A percentile compares a stretch with the other conserved stretches of the same genome.
Evolutionary conservation across 2,797 vertebrate genomes (phyloP).

Genomic region (Oreonectes daqikongensis): DNA sequence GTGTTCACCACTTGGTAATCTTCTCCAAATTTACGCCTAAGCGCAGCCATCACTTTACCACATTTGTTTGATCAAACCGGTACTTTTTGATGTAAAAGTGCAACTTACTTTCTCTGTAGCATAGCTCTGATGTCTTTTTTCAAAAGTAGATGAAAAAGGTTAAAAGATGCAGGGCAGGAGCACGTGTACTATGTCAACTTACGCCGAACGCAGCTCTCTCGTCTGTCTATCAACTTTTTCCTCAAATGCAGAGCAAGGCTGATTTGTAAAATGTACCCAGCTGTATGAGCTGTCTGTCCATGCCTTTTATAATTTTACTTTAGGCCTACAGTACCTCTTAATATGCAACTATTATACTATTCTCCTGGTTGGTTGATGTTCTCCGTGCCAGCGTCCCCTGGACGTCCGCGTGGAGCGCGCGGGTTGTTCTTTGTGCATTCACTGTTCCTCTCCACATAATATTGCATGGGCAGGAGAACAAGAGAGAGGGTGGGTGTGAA

Average conservation of each 20-base stretch:
- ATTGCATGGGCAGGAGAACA: constrained; percentile 26
- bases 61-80: constrained; percentile 29
- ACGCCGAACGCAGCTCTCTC: not conserved
- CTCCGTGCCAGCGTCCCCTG: not conserved
- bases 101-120: constrained; percentile 27
- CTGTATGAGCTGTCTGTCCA: not conserved
- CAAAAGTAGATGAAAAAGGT: constrained; percentile 3
- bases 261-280: not conserved
- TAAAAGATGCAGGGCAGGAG: not conserved
- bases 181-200: not conserved
- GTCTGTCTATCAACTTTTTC: not conserved
- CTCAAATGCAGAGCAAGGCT: not conserved
- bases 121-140: constrained; percentile 21
- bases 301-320: not conserved
- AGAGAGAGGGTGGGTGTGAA: constrained; percentile 35
- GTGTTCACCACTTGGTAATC: constrained; percentile 89
- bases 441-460: constrained; percentile 25
- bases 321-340: not conserved
- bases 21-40: constrained; percentile 87
- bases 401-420: constrained; percentile 9
- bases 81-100: not conserved
- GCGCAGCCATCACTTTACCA: constrained; percentile 78
- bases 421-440: constrained; percentile 13
- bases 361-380: not conserved
- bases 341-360: not conserved